Evolutionary conservation across 2,113 vertebrate species (phyloP).

Genomic region (Phalacrocorax brasilianus): DNA sequence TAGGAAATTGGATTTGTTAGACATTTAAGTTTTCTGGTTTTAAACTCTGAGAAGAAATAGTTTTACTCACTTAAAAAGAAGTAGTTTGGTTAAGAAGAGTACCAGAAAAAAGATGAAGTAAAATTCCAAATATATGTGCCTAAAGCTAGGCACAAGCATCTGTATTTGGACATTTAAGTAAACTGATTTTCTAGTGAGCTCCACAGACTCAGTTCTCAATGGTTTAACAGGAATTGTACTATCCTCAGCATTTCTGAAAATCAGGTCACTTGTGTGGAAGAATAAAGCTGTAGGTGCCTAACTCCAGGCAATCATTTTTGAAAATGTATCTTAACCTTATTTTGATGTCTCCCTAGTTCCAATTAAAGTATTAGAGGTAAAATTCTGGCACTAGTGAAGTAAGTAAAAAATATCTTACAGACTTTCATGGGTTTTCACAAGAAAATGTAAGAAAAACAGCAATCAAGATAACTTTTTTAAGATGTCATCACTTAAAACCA

Average conservation of each 20-base stretch:
- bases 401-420: not conserved
- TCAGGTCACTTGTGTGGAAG: constrained; percentile 16
- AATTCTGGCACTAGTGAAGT: not conserved
- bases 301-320: constrained; percentile 14
- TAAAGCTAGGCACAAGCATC: not conserved
- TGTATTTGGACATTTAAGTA: not conserved
- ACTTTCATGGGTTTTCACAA: not conserved
- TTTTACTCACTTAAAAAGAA: not conserved
- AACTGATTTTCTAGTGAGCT: not conserved
- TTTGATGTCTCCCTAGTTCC: not conserved
- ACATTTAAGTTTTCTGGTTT: not conserved
- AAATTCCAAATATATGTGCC: not conserved
- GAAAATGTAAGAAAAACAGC: not conserved
- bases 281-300: not conserved
- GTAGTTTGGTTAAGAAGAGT: not conserved
- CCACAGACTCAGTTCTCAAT: not conserved
- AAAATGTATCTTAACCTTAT: not conserved
- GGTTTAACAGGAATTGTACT: not conserved
- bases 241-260: constrained; percentile 15
- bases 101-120: not conserved
- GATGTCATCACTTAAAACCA: not conserved
- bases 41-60: not conserved
- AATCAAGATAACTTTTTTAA: not conserved
- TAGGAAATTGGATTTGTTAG: not conserved
- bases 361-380: not conserved